Evolutionary conservation across 2,888 invertebrate species (phyloP).

Genomic region (Zonitis immaculata): DNA sequence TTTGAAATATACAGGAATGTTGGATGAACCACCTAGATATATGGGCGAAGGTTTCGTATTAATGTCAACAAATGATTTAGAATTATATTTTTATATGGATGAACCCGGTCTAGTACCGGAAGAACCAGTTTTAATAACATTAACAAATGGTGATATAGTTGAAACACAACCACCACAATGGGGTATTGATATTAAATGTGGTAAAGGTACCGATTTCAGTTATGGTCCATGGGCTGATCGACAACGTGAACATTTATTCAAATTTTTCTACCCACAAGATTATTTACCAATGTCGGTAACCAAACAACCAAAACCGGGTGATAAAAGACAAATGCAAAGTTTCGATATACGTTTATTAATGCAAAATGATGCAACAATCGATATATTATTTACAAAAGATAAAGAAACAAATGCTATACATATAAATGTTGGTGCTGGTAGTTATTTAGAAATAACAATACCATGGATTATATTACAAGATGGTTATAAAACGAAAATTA

Average conservation of each 20-base stretch:
- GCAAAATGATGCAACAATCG: slow-evolving; percentile 88
- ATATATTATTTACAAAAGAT: slow-evolving; percentile 93
- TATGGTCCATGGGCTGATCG: slow-evolving; percentile 99
- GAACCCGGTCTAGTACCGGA: slow-evolving; percentile 86
- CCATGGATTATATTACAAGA: slow-evolving; percentile 88
- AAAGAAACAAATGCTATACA: slow-evolving; percentile 96
- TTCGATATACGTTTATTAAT: slow-evolving; percentile 91
- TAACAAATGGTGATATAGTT: slow-evolving; percentile 90
- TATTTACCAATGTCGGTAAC: slow-evolving; percentile 77
- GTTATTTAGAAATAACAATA: slow-evolving; percentile 85
- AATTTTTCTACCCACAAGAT: slow-evolving; percentile 92
- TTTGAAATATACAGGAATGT: slow-evolving; percentile 88
- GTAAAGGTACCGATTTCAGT: slow-evolving; percentile 91
- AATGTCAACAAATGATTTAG: slow-evolving; percentile 90
- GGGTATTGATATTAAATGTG: slow-evolving; percentile 93
- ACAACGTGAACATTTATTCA: slow-evolving; percentile 91
- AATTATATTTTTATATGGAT: slow-evolving; percentile 96
- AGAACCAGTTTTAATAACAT: slow-evolving; percentile 80
- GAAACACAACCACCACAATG: slow-evolving; percentile 91
- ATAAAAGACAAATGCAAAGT: slow-evolving; percentile 80
- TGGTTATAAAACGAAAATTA: slow-evolving; percentile 78
- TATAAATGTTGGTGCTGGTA: slow-evolving; percentile 91
- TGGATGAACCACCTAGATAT: slow-evolving; percentile 91
- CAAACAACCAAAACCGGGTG: slow-evolving; percentile 78
- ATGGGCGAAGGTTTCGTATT: slow-evolving; percentile 99